A percentile compares a stretch with the other conserved stretches of the same genome.
Conservation (phyloP, 2,797 vertebrate genomes). For the Hoplostethus mediterraneus region DNA sequence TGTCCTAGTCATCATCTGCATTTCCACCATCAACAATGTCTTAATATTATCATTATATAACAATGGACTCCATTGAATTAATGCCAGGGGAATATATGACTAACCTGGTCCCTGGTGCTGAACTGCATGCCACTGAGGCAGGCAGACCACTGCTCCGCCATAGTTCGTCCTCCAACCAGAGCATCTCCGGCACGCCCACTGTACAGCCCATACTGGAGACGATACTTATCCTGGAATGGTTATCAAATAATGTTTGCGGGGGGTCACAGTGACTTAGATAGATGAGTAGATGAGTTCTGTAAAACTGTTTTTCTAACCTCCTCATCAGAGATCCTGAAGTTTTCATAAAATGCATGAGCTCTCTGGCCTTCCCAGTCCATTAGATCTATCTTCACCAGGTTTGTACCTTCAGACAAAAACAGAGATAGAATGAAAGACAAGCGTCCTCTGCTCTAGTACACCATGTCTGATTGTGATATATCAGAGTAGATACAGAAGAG, state of each 20-base stretch:
- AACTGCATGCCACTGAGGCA: conserved; percentile 91
- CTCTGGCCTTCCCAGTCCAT: conserved; percentile 90
- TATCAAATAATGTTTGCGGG: not conserved
- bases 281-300: not conserved
- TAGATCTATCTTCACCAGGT: conserved; percentile 90
- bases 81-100: not conserved
- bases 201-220: conserved; percentile 87
- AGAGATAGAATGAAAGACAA: not conserved
- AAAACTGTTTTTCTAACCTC: conserved; percentile 74
- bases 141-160: conserved; percentile 90
- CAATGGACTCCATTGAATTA: not conserved
- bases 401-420: conserved; percentile 80
- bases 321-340: conserved; percentile 87
- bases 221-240: conserved; percentile 88
- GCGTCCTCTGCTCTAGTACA: not conserved
- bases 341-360: conserved; percentile 88
- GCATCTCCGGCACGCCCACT: conserved; percentile 91
- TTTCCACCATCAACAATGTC: not conserved
- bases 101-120: conserved; percentile 88
- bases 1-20: not conserved
- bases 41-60: too few relatives aligned
- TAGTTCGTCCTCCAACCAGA: conserved; percentile 86
- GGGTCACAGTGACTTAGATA: not conserved
- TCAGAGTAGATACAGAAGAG: not conserved
- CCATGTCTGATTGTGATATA: too few relatives aligned